These are phyloP conservation scores for Dolichallabes microphthalmus DNA, from an alignment of 2,113 vertebrate genomes.

Conservation along the genomic window DNA sequence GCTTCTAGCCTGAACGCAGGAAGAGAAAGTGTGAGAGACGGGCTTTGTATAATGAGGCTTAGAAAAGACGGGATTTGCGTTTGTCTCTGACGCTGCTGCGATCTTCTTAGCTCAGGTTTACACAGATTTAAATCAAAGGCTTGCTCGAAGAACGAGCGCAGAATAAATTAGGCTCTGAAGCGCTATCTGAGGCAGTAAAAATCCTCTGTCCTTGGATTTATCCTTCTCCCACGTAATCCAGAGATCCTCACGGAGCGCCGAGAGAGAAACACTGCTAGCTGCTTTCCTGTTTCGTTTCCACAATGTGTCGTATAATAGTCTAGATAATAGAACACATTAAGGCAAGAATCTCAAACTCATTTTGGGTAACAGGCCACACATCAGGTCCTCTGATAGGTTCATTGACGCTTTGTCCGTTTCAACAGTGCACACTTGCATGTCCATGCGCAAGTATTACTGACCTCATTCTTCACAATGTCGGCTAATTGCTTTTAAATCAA, in stretches of 20 bases:
- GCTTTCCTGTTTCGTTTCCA: neutral
- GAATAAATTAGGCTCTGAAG: constrained; percentile 19
- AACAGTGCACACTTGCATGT: neutral
- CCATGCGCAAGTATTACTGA: neutral
- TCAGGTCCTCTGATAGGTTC: neutral
- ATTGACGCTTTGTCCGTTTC: neutral
- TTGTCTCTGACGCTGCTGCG: constrained; percentile 11
- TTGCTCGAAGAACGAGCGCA: neutral
- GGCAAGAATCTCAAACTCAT: neutral
- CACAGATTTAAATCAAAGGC: constrained; percentile 27
- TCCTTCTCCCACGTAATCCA: constrained; percentile 13
- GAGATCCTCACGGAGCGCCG: neutral
- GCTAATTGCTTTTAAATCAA: neutral
- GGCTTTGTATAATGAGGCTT: constrained; percentile 25
- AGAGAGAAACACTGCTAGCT: neutral
- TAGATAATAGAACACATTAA: neutral
- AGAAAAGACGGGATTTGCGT: constrained; percentile 7
- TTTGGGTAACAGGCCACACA: neutral
- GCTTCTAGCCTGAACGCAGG: neutral
- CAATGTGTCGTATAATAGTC: neutral
- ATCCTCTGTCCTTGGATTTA: constrained; percentile 5
- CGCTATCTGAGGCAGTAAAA: neutral
- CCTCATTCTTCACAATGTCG: neutral
- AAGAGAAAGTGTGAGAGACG: neutral
- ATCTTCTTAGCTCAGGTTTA: constrained; percentile 29